Evolutionary conservation across 92 coral and sea anemone genomes (phyloP).

Genomic region (Chrysogorgia sp.): DNA sequence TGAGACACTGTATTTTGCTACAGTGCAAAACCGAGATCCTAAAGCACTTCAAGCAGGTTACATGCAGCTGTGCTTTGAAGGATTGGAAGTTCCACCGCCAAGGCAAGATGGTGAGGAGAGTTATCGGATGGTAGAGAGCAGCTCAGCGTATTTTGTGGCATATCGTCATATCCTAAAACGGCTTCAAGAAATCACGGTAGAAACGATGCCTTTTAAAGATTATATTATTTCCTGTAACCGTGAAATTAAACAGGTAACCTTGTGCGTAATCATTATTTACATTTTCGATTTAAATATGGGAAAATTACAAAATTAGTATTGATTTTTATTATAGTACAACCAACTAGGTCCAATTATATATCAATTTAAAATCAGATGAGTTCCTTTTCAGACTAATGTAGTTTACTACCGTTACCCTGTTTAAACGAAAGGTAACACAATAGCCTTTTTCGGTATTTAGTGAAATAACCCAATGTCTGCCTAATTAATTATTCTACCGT

Average conservation of each 20-base stretch:
- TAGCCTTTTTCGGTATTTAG: no score
- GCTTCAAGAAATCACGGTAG: conserved; percentile 55
- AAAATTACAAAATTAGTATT: no score
- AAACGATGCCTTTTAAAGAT: conserved; percentile 74
- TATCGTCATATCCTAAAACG: conserved; percentile 80
- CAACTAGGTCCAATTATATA: no score
- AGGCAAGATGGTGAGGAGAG: conserved; percentile 37
- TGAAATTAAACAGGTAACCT: conserved; percentile 33
- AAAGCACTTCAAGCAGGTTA: conserved; percentile 59
- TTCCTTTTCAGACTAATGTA: no score
- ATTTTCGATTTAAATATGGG: no score
- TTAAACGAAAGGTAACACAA: no score
- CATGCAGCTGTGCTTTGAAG: conserved; percentile 75
- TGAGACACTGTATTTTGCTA: conserved; percentile 64
- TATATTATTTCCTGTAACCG: conserved; percentile 71
- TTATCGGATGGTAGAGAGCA: conserved; percentile 73
- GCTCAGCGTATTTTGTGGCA: conserved; percentile 78
- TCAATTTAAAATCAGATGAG: no score
- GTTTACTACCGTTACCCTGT: no score
- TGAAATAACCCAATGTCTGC: no score
- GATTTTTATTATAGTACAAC: no score
- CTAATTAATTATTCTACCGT: no score
- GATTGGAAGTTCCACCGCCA: conserved; percentile 9
- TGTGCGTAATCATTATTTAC: no score
- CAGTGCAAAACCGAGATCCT: conserved; percentile 76